Conservation (phyloP, 2,888 invertebrate species). For the Choristoneura rosaceana region DNA sequence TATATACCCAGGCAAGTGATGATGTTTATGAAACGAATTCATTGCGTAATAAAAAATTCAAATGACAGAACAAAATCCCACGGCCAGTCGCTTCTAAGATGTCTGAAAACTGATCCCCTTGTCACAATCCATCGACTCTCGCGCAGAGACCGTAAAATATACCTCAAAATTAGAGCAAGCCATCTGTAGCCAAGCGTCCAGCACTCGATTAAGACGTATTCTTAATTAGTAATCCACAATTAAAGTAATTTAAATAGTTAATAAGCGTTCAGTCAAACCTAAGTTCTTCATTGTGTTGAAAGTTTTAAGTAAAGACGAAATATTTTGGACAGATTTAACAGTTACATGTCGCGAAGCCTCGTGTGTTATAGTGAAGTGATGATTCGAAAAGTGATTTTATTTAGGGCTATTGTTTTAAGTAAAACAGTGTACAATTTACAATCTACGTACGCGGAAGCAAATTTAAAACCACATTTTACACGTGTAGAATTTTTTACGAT, state of each 20-base stretch:
- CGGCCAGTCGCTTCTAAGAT: slow-evolving; percentile 59
- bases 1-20: no score
- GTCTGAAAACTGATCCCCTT: slow-evolving; percentile 76
- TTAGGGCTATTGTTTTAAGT: no score
- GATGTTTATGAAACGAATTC: not conserved
- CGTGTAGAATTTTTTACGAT: no score
- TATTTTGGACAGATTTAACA: no score
- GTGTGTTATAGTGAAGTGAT: not conserved
- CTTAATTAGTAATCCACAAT: slow-evolving; percentile 51
- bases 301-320: no score
- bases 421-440: no score
- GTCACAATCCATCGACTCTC: slow-evolving; percentile 79
- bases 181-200: slow-evolving; percentile 68
- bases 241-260: slow-evolving; percentile 35
- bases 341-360: not conserved
- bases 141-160: slow-evolving; percentile 78
- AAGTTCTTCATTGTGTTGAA: no score
- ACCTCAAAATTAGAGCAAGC: slow-evolving; percentile 77
- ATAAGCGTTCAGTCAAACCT: not conserved
- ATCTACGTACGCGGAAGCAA: no score
- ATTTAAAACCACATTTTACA: no score
- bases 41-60: slow-evolving; percentile 18
- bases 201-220: slow-evolving; percentile 64
- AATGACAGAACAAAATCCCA: slow-evolving; percentile 41
- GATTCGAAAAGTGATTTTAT: no score